Percentiles rank a stretch among this genome's conserved stretches.
These are phyloP conservation scores for Lysandra coridon DNA, from an alignment of 2,888 invertebrate species.

Conservation along the genomic window DNA sequence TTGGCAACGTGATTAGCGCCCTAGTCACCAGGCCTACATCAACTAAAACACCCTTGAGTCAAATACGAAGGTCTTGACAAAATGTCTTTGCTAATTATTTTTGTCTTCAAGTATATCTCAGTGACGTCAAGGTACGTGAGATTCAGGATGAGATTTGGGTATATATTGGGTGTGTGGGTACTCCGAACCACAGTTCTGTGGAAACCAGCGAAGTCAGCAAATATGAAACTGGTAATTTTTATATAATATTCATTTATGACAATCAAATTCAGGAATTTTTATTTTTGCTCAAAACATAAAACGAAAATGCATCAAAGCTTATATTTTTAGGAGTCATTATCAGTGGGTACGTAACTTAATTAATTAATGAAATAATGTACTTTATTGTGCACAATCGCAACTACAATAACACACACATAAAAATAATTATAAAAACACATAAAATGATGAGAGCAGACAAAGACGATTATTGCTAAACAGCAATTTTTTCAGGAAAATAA, in stretches of 20 bases:
- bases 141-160: conserved; percentile 25
- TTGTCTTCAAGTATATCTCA: conserved; percentile 27
- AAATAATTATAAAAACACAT: too few relatives aligned
- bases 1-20: background rate
- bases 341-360: too few relatives aligned
- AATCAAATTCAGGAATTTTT: too few relatives aligned
- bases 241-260: too few relatives aligned
- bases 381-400: too few relatives aligned
- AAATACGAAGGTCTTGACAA: conserved; percentile 43
- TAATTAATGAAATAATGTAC: too few relatives aligned
- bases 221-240: conserved; percentile 24
- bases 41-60: conserved; percentile 42
- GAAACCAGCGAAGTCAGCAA: background rate
- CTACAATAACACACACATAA: too few relatives aligned
- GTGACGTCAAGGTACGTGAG: conserved; percentile 27
- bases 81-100: conserved; percentile 20
- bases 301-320: background rate
- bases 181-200: background rate
- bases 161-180: conserved; percentile 16
- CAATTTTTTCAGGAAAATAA: too few relatives aligned
- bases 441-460: too few relatives aligned
- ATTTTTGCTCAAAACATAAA: too few relatives aligned
- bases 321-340: too few relatives aligned
- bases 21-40: background rate
- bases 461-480: too few relatives aligned